Base-by-base conservation (phyloP, 2,888 invertebrate species). In the Cheiracanthium punctorium region DNA sequence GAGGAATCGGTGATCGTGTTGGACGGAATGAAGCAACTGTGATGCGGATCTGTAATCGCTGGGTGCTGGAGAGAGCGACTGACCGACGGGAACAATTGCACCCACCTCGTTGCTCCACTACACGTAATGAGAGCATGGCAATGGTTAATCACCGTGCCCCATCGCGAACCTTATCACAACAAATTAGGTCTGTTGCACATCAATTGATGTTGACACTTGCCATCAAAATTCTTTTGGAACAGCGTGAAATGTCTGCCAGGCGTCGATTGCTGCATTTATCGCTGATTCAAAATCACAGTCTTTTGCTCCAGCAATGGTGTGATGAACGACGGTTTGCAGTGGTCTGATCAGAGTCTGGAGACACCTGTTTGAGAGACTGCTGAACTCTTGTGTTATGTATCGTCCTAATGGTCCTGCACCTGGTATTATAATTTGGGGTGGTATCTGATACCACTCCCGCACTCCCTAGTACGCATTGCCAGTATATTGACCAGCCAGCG, bases 41-140 rank as follows among this genome's bases (percentile, higher is more conserved):
- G n/a, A n/a, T n/a, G n/a, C n/a, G n/a, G n/a, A n/a, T n/a, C n/a
- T n/a, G n/a, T n/a, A n/a, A n/a, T 65, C 24, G 12, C 24, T 52
- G 32, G 65, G 14, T 65, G 37, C 4, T 64, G 20, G 32, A 32
- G 76, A 33, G n/a, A 33, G 14, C 0, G 32, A 76, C 5, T 14
- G 33, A 67, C 0, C 5, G 48, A 76, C 33, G 32, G 14, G 28
- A 76, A 76, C n/a, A 33, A 76, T 76, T 76, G 37, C 64, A 64
- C 64, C 43, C 58, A 1, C 75, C 5, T 52, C 41, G 30, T 33
- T n/a, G 1, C 30, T 1, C 4, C 32, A 65, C 67, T 12, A 41
- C 32, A 48, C 0, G 5, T 20, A 0, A 72, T 14, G 72, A 48
- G 0, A 72, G 29, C 0, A 0, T 4, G 28, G 17, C 30, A 64